Evolutionary conservation across 2,797 vertebrate species (phyloP), one percentile per base, ranked within the genome.

Genomic region (Melopsittacus undulatus): DNA sequence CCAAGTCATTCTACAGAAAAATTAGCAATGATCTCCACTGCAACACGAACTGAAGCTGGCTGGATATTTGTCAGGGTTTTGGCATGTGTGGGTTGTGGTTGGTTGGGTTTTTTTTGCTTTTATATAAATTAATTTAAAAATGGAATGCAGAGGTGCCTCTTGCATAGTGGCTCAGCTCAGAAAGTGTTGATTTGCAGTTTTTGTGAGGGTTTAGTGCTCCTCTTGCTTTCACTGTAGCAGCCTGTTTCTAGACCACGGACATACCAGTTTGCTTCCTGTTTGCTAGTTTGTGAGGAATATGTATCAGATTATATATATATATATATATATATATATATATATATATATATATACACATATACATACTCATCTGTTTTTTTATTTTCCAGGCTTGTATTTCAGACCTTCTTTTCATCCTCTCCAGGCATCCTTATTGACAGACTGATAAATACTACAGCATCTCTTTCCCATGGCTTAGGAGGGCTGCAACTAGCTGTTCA

Each of bases 111-210:
- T 75, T 87, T 92, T 83, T 89, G 75, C 88, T 92, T 96, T 95
- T 94, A 87, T 45, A 91, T 23, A 90, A 92, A 97, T 94, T 91
- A 94, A 94, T 92, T 88, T 86, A 91, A 79, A 91, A 88, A 92
- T 94, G 64, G 90, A 95, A 86, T 82, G 83, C 77, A 96, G 86
- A 92, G 81, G 52, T 87, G 64, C 67, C 62, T 62, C 43, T 76
- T 81, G 73, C 70, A 45, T 40, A 56, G 88, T 13, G 18, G 68
- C 51, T 89, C 11, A 87, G 83, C 80, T 57, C 57, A 83, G 76
- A 57, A 91, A 92, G 83, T 1, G 18, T 92, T 38, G 77, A 73
- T 94, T 73, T 95, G 75, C 64, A 73, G 32, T 22, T 94, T 91
- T 91, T 67, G 61, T 73, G 66, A 73, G 32, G 22, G 23, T 69